Base-by-base conservation (phyloP, 2,888 invertebrate species). In the Yponomeuta evonymella region DNA sequence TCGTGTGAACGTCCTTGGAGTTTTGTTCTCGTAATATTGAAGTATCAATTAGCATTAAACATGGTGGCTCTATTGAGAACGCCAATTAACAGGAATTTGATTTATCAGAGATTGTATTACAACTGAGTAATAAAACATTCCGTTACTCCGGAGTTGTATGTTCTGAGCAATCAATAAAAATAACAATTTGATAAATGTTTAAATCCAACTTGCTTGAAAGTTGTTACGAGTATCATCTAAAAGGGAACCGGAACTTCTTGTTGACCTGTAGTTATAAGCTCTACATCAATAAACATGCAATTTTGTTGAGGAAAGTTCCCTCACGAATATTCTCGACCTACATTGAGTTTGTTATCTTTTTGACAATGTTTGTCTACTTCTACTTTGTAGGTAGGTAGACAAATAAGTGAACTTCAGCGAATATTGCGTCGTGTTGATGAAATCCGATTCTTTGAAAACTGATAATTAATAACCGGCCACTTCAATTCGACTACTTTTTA, bases 321-420 rank as follows among this genome's bases (percentile, higher is more conserved):
- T 65, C 51, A 58, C 12, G 15, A 58, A 58, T 15, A 58, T 15
- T 33, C 65, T 65, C 12, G 12, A 29, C 65, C 33, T 5, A 65
- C 30, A 65, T 33, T 29, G 9, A 43, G 43, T 67, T 67, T 67
- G 67, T 67, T 67, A 67, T 67, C 67, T 67, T 67, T 67, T 67
- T 23, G 43, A 15, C 29, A 23, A 48, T 67, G 67, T 67, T 67
- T 67, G n/a, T 66, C 66, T 36, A 66, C 36, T 36, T 33, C 36
- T 66, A 43, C 9, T 43, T 43, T 43, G 43, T 43, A 4, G 43
- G 43, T 8, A 30, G 33, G 1, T 65, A 29, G 30, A 29, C 30
- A 10, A 6, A 65, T 58, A 15, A 15, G 15, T 58, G 51, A 15
- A 58, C 51, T 58, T 15, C 12, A 58, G 15, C 15, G 1, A 12